These are phyloP conservation scores for Lutjanus erythropterus DNA, from an alignment of 2,113 vertebrate species.

Conservation along the genomic window DNA sequence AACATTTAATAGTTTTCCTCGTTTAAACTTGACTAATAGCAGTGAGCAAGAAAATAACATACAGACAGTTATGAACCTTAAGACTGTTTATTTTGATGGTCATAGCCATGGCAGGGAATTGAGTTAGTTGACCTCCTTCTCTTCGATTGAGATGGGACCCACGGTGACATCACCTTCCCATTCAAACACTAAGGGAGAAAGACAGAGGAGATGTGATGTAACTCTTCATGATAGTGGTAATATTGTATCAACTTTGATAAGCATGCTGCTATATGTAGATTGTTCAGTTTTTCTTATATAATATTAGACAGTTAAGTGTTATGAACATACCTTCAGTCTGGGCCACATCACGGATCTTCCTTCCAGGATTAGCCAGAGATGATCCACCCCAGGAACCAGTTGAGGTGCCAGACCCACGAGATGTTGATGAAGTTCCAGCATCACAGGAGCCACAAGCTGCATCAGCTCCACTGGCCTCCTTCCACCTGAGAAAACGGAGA, in stretches of 20 bases:
- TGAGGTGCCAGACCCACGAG: background rate
- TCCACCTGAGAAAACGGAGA: constrained; percentile 67
- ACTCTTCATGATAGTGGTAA: background rate
- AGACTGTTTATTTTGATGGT: constrained; percentile 60
- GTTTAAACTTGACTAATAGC: constrained; percentile 18
- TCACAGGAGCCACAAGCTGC: constrained; percentile 70
- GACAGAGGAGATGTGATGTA: constrained; percentile 4
- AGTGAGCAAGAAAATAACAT: constrained; percentile 42
- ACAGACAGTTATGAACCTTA: constrained; percentile 41
- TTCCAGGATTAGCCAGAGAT: background rate
- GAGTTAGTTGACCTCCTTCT: constrained; percentile 41
- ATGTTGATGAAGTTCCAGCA: background rate
- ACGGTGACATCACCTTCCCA: constrained; percentile 72
- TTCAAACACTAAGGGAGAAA: constrained; percentile 60
- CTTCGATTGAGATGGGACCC: constrained; percentile 60
- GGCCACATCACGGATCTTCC: constrained; percentile 44
- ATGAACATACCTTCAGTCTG: constrained; percentile 40
- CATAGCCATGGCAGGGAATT: constrained; percentile 8
- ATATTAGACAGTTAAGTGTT: background rate
- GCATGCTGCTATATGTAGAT: background rate
- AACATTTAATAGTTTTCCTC: background rate
- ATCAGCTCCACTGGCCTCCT: constrained; percentile 60
- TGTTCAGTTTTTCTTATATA: background rate
- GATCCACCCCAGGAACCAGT: background rate
- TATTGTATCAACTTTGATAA: constrained; percentile 1